These are phyloP conservation scores for Acleris literana DNA, from an alignment of 2,888 invertebrate species.

Conservation along the genomic window DNA sequence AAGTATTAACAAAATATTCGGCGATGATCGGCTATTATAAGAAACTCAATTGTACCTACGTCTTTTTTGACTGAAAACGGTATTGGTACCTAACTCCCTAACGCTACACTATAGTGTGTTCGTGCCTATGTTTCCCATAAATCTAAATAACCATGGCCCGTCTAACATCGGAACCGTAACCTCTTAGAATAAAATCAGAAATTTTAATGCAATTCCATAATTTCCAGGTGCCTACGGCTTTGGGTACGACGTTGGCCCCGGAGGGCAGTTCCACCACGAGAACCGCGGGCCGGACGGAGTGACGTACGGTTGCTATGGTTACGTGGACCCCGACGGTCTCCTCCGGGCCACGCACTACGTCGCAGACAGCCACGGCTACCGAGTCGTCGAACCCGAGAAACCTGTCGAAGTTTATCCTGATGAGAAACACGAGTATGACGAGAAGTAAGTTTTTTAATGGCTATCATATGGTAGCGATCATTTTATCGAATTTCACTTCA, in stretches of 20 bases:
- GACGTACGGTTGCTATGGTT: slow-evolving; percentile 92
- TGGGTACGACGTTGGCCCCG: slow-evolving; percentile 89
- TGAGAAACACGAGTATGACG: slow-evolving; percentile 70
- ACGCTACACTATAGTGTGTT: too few species aligned
- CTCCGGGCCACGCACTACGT: slow-evolving; percentile 89
- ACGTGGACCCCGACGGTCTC: slow-evolving; percentile 86
- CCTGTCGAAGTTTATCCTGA: slow-evolving; percentile 87
- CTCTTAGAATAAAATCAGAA: too few species aligned
- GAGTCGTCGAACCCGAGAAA: slow-evolving; percentile 87
- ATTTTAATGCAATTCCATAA: not conserved
- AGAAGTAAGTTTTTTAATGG: slow-evolving; percentile 59
- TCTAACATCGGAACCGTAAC: too few species aligned
- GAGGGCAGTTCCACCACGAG: slow-evolving; percentile 91
- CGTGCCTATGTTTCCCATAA: too few species aligned
- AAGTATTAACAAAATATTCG: too few species aligned
- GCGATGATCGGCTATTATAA: too few species aligned
- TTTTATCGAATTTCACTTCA: too few species aligned
- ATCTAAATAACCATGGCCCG: too few species aligned
- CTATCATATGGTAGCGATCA: not conserved
- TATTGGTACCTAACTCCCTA: too few species aligned
- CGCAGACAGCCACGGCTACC: slow-evolving; percentile 90
- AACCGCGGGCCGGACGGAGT: slow-evolving; percentile 89
- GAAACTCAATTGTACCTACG: too few species aligned
- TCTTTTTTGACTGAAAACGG: too few species aligned
- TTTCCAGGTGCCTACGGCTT: slow-evolving; percentile 88